phyloP scores from a whole-genome alignment of 2,888 invertebrate genomes.

The Lordiphosa fenestrarum region DNA sequence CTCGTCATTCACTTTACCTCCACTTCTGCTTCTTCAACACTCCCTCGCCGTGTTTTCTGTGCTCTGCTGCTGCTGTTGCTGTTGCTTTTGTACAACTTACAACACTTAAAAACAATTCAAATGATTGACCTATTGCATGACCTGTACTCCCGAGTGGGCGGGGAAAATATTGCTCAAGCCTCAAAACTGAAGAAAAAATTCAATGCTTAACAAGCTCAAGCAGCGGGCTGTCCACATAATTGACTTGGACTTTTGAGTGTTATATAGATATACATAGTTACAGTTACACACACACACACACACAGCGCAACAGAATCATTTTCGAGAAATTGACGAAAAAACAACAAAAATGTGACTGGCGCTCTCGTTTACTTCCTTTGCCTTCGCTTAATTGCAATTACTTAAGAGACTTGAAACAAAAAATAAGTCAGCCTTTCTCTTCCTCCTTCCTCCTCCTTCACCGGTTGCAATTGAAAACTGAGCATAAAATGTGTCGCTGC shows the following conservation, averaged over 20 bases:
- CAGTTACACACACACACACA: slow-evolving; percentile 15
- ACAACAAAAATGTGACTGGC: slow-evolving; percentile 8
- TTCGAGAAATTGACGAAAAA: slow-evolving; percentile 19
- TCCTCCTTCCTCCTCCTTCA: neutral
- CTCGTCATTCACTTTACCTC: slow-evolving; percentile 16
- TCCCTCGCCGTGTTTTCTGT: slow-evolving; percentile 6
- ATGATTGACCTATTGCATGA: slow-evolving; percentile 69
- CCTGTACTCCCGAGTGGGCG: slow-evolving; percentile 35
- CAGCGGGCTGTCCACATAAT: slow-evolving; percentile 49
- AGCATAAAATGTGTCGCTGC: slow-evolving; percentile 31
- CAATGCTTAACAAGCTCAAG: slow-evolving; percentile 64
- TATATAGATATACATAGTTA: slow-evolving; percentile 26
- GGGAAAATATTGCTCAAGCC: slow-evolving; percentile 12
- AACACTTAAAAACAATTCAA: slow-evolving; percentile 71
- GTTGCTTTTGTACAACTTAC: slow-evolving; percentile 43
- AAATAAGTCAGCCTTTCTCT: slow-evolving; percentile 10
- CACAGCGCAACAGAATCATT: slow-evolving; percentile 11
- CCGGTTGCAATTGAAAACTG: slow-evolving; percentile 51
- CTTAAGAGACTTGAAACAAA: slow-evolving; percentile 49
- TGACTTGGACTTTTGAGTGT: slow-evolving; percentile 57
- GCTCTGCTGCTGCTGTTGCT: slow-evolving; percentile 1
- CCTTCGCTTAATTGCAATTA: slow-evolving; percentile 71
- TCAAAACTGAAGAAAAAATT: slow-evolving; percentile 9
- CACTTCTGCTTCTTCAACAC: slow-evolving; percentile 12
- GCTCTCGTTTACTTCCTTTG: slow-evolving; percentile 32